phyloP scores from a whole-genome alignment of 1,140 invertebrate genomes.

The Drosophila azteca region DNA sequence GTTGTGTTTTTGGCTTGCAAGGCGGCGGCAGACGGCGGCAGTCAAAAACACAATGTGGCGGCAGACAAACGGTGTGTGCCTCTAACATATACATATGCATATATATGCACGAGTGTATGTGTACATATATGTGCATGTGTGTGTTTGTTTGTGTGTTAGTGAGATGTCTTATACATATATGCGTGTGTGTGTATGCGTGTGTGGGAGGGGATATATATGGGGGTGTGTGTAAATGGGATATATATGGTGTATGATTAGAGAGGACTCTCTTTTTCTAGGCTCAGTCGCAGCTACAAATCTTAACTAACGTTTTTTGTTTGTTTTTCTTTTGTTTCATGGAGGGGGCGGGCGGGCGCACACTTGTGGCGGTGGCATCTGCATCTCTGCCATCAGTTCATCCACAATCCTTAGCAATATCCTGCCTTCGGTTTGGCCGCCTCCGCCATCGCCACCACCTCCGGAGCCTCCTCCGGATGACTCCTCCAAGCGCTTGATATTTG shows the following conservation, averaged over 20 bases:
- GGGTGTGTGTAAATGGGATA: neutral
- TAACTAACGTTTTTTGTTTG: conserved; percentile 34
- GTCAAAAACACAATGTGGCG: conserved; percentile 26
- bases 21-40: neutral
- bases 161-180: conserved; percentile 33
- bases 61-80: conserved; percentile 7
- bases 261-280: conserved; percentile 56
- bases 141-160: conserved; percentile 25
- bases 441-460: neutral
- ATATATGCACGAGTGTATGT: conserved; percentile 13
- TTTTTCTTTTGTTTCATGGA: conserved; percentile 7
- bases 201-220: conserved; percentile 2
- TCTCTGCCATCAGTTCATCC: neutral
- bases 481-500: too few relatives aligned
- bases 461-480: too few relatives aligned
- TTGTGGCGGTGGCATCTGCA: too few relatives aligned
- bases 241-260: conserved; percentile 42
- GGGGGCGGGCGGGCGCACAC: conserved; percentile 1
- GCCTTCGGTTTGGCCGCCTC: neutral
- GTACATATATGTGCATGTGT: conserved; percentile 9
- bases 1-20: too few relatives aligned
- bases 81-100: conserved; percentile 10
- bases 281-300: conserved; percentile 68
- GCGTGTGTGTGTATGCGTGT: conserved; percentile 28
- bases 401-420: neutral